A percentile compares a stretch with the other conserved stretches of the same genome.
Conservation (phyloP, 2,888 invertebrate genomes). For the Girardia tigrina region DNA sequence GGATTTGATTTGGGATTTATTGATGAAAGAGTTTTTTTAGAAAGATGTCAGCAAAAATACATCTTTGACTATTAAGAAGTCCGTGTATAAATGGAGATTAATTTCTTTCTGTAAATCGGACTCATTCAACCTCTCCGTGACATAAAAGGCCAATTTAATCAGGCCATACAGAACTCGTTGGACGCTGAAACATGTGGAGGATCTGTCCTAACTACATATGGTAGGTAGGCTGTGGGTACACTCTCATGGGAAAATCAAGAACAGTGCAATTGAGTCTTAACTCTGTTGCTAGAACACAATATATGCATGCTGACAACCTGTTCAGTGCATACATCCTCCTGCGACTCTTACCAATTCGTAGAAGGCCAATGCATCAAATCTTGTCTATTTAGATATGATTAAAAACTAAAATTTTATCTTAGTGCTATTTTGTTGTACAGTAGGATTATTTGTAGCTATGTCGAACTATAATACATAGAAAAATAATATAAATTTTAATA, state of each 20-base stretch:
- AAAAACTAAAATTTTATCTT: background rate
- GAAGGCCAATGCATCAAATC: background rate
- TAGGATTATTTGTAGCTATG: background rate
- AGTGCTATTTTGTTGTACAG: background rate
- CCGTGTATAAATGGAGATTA: conserved; percentile 19
- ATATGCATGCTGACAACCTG: conserved; percentile 15
- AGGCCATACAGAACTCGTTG: conserved; percentile 14
- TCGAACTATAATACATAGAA: background rate
- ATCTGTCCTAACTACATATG: conserved; percentile 12
- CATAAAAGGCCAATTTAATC: conserved; percentile 23
- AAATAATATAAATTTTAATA: background rate
- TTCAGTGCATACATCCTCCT: background rate
- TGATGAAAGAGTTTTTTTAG: conserved; percentile 23
- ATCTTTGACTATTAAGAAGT: conserved; percentile 23
- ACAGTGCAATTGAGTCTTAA: background rate
- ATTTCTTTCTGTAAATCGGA: conserved; percentile 16
- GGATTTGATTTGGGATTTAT: conserved; percentile 23
- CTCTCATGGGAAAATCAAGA: conserved; percentile 13
- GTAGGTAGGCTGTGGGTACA: conserved; percentile 5
- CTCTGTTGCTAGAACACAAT: background rate
- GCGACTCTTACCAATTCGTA: background rate
- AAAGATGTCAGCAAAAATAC: conserved; percentile 23
- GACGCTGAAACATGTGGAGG: conserved; percentile 23
- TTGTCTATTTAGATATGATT: background rate
- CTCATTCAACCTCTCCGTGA: conserved; percentile 23